Conservation (phyloP, 2,888 invertebrate species). For the Zaprionus lineosus region DNA sequence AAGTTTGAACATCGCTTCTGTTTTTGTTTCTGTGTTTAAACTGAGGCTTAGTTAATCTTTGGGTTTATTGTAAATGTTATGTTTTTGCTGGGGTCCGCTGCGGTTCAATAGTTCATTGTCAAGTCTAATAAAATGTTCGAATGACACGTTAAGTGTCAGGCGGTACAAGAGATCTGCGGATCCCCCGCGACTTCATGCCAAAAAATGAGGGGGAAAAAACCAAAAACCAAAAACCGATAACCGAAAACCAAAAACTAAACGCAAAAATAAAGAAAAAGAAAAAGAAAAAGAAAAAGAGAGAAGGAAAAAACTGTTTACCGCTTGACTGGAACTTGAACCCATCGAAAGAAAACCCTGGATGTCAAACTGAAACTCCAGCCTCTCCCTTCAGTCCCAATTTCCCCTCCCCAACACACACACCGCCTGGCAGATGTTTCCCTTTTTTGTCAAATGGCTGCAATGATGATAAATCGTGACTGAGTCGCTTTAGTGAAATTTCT, state of each 20-base stretch:
- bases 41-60: constrained; percentile 33
- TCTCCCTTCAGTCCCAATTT: not conserved
- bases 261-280: constrained; percentile 6
- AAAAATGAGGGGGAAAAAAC: too few species aligned
- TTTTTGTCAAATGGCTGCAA: constrained; percentile 63
- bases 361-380: constrained; percentile 37
- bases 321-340: constrained; percentile 48
- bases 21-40: constrained; percentile 20
- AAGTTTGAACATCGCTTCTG: constrained; percentile 36
- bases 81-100: constrained; percentile 8
- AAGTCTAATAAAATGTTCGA: constrained; percentile 77
- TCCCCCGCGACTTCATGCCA: constrained; percentile 26
- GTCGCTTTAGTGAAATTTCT: constrained; percentile 63
- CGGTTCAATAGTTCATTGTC: constrained; percentile 77
- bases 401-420: not conserved
- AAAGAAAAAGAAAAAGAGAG: not conserved
- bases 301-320: constrained; percentile 39
- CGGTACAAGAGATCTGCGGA: constrained; percentile 49
- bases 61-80: constrained; percentile 25
- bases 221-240: too few species aligned
- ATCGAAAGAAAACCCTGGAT: too few species aligned
- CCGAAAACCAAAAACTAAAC: too few species aligned
- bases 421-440: constrained; percentile 58
- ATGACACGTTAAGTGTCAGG: constrained; percentile 79
- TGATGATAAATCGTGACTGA: constrained; percentile 75